A percentile compares a stretch with the other conserved stretches of the same genome.
Conservation (phyloP, 2,113 vertebrate species). For the Hirundichthys speculiger region DNA sequence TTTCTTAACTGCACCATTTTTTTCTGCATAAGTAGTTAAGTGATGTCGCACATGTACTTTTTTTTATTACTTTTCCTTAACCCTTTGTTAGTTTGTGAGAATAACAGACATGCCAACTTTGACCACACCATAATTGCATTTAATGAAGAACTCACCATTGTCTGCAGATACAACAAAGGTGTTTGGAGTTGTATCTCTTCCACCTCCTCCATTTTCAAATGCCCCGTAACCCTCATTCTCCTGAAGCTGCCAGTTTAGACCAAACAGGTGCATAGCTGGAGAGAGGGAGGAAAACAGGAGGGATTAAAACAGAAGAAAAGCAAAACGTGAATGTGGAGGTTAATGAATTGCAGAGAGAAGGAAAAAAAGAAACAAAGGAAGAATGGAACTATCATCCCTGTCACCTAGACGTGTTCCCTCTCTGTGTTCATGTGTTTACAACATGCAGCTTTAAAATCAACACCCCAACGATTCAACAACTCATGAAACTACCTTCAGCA, state of each 20-base stretch:
- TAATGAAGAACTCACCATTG: conserved; percentile 84
- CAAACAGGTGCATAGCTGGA: conserved; percentile 96
- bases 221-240: conserved; percentile 91
- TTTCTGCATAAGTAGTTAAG: too few relatives aligned
- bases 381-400: not conserved
- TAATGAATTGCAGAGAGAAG: not conserved
- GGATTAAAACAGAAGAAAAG: not conserved
- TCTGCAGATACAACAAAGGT: conserved; percentile 90
- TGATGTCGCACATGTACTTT: too few relatives aligned
- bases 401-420: too few relatives aligned
- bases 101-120: not conserved
- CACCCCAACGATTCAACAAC: too few relatives aligned
- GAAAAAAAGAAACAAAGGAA: not conserved
- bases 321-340: conserved; percentile 4
- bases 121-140: not conserved
- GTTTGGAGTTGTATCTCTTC: conserved; percentile 89
- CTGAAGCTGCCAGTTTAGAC: conserved; percentile 98
- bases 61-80: too few relatives aligned
- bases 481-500: too few relatives aligned
- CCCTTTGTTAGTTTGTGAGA: too few relatives aligned
- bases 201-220: conserved; percentile 94
- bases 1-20: too few relatives aligned
- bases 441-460: too few relatives aligned
- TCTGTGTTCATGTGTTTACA: too few relatives aligned
- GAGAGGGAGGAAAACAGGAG: not conserved